Base-by-base conservation (phyloP, 2,888 invertebrate genomes). In the Flexamia atlantica region DNA sequence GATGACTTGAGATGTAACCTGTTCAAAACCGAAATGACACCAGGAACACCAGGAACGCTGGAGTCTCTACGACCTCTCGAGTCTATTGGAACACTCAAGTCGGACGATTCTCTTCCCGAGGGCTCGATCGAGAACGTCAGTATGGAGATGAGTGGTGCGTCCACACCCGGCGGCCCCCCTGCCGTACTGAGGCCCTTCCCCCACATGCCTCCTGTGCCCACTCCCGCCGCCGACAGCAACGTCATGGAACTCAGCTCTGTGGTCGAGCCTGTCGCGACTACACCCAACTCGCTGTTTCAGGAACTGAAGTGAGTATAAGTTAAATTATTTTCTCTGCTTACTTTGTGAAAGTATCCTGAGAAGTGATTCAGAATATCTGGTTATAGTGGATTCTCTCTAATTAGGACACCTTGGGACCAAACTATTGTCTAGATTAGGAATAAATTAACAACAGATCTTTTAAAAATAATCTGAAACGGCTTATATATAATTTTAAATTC, bases 151-250 rank as follows among this genome's bases (percentile, higher is more conserved):
- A 64, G 64, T 30, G 28, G 28, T 4, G 64, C 14, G 25, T 30
- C 64, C 12, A 64, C 64, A 9, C 64, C 64, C 1, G 30, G 64
- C 12, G 17, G 14, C 30, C 64, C 64, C 17, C 64, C 64, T 1
- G 28, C 28, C 9, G 64, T 64, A 30, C 64, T 64, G 28, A 64
- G 14, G 28, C 64, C 64, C 0, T 64, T 64, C 30, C 64, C 64
- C 20, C 64, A 64, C n/a, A 64, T 64, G 64, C 64, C 64, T 20
- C 57, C 20, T 2, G 23, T 12, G 2, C 64, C 28, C 28, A 12
- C 30, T 5, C 60, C 89, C 95, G 94, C 88, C 92, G 93, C 87
- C 91, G 91, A 88, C 92, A 92, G 70, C 82, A 70, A 84, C 76
- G 81, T 80, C 57, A 82, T 68, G 84, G 84, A 83, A 30, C 57